Evolutionary conservation across 2,797 vertebrate species (phyloP).

Genomic region (Hephaestus fuliginosus): DNA sequence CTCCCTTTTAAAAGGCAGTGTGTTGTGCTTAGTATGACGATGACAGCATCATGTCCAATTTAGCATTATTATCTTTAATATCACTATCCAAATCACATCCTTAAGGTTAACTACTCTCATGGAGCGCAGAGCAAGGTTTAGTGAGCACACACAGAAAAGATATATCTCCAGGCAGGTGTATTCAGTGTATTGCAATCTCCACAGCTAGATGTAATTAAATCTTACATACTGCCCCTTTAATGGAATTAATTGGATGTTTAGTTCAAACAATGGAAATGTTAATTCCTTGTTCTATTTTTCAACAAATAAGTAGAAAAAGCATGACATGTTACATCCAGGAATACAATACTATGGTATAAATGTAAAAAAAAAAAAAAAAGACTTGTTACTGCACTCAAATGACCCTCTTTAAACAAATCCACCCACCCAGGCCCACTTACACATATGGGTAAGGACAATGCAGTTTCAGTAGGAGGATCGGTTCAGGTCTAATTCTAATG

Average conservation of each 20-base stretch:
- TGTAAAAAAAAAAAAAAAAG: conserved; percentile 22
- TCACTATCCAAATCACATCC: too few relatives aligned
- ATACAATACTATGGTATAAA: conserved; percentile 44
- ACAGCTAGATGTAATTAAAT: too few relatives aligned
- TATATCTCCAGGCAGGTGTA: too few relatives aligned
- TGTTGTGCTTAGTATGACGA: too few relatives aligned
- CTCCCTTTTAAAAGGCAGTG: too few relatives aligned
- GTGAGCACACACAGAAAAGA: too few relatives aligned
- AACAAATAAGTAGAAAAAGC: conserved; percentile 48
- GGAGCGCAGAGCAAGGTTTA: too few relatives aligned
- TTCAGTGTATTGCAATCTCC: too few relatives aligned
- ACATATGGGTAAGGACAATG: conserved; percentile 46
- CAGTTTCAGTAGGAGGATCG: conserved; percentile 39
- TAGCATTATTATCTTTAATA: too few relatives aligned
- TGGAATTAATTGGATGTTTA: not conserved
- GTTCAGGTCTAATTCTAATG: conserved; percentile 56
- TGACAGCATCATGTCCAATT: too few relatives aligned
- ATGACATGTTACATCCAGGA: conserved; percentile 46
- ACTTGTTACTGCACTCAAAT: conserved; percentile 35
- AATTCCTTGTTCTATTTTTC: conserved; percentile 40
- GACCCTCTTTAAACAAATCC: conserved; percentile 46
- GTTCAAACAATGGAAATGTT: conserved; percentile 41
- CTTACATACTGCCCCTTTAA: not conserved
- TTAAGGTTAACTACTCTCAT: too few relatives aligned
- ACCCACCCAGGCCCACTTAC: conserved; percentile 48